phyloP scores from a whole-genome alignment of 2,888 invertebrate species.

The Atethmia centrago region DNA sequence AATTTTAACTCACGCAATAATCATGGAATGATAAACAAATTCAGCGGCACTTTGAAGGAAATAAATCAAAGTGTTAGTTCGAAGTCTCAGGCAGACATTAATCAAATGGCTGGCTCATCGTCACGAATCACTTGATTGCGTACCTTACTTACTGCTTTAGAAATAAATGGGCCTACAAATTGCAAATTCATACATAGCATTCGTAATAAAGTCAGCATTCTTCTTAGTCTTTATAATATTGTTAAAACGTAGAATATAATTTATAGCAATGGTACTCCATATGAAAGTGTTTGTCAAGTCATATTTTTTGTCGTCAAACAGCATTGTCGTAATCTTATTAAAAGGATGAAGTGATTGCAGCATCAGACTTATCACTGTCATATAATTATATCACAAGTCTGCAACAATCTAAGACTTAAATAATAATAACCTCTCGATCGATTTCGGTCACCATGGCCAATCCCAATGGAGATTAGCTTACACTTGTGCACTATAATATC shows the following conservation, averaged over 20 bases:
- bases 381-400: no score
- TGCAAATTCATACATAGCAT: conserved; percentile 8
- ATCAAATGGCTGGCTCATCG: conserved; percentile 27
- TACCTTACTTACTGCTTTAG: background rate
- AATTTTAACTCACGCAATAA: conserved; percentile 6
- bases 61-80: conserved; percentile 32
- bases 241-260: no score
- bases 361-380: no score
- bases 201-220: background rate
- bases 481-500: no score
- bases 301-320: background rate
- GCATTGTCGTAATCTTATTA: background rate
- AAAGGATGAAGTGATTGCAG: background rate
- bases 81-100: conserved; percentile 16
- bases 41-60: conserved; percentile 9
- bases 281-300: background rate
- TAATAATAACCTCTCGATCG: no score
- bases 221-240: background rate
- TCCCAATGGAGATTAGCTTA: no score
- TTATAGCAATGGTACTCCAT: no score
- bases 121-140: conserved; percentile 21
- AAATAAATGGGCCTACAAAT: background rate
- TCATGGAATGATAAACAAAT: conserved; percentile 1
- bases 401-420: no score
- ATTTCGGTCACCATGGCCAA: no score